Evolutionary conservation across 23 tunicate species (phyloP).

Genomic region (Trididemnum nubilum): DNA sequence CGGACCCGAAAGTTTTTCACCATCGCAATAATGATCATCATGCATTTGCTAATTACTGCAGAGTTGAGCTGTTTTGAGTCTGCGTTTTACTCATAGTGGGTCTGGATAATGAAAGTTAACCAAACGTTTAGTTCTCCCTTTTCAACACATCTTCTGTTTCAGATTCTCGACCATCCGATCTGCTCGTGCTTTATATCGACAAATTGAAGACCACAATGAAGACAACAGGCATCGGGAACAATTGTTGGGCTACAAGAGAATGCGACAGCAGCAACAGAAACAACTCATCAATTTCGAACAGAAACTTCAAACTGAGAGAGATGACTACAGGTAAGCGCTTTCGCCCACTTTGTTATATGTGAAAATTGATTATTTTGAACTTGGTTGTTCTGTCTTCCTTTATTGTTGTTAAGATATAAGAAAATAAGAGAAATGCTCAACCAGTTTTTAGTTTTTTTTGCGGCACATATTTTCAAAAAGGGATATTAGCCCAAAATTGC

Average conservation of each 20-base stretch:
- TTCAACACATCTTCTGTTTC: too few species aligned
- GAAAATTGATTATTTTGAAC: background rate
- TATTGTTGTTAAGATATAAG: background rate
- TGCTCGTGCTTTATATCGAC: slow-evolving; percentile 86
- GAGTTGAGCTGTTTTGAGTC: too few species aligned
- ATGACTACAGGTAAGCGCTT: slow-evolving; percentile 91
- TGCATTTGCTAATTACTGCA: too few species aligned
- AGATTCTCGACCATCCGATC: slow-evolving; percentile 97
- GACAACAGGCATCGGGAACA: slow-evolving; percentile 89
- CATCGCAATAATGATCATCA: too few species aligned
- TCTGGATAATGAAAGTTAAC: too few species aligned
- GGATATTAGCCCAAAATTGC: too few species aligned
- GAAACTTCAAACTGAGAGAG: slow-evolving; percentile 85
- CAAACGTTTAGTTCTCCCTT: too few species aligned
- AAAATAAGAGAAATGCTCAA: background rate
- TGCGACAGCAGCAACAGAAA: slow-evolving; percentile 93
- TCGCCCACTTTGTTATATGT: background rate
- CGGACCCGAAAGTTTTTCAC: too few species aligned
- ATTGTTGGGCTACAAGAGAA: slow-evolving; percentile 87
- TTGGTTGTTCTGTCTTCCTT: background rate
- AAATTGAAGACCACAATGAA: slow-evolving; percentile 83
- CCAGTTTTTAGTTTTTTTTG: too few species aligned
- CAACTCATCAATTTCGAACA: slow-evolving; percentile 88
- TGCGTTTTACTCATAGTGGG: too few species aligned
- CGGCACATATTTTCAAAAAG: too few species aligned